A percentile compares a stretch with the other conserved stretches of the same genome.
phyloP scores from a whole-genome alignment of 1,140 invertebrate species.

The Mesaphorura yosii region DNA sequence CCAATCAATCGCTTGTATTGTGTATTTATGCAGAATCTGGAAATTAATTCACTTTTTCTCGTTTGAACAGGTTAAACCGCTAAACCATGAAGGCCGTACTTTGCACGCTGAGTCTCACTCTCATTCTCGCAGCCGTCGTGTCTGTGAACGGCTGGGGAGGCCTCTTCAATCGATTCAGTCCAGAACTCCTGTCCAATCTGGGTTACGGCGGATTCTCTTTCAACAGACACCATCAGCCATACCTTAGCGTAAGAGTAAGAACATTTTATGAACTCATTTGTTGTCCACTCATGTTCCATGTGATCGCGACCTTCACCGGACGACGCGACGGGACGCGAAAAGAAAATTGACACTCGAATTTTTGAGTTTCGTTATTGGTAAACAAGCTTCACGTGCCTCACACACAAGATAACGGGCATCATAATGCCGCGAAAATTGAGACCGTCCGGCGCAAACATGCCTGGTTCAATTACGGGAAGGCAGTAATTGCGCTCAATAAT shows the following conservation, averaged over 20 bases:
- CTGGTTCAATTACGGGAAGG: too few relatives aligned
- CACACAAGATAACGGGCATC: too few relatives aligned
- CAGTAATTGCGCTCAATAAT: too few relatives aligned
- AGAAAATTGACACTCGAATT: background rate
- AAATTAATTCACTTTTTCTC: too few relatives aligned
- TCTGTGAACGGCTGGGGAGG: conserved; percentile 35
- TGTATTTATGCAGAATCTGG: too few relatives aligned
- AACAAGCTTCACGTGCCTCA: too few relatives aligned
- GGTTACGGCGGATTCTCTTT: conserved; percentile 55
- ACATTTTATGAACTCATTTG: background rate
- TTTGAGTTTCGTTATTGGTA: background rate
- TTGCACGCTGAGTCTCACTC: background rate
- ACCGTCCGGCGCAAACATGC: too few relatives aligned
- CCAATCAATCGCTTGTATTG: too few relatives aligned
- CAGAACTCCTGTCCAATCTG: conserved; percentile 67
- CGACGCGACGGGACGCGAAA: background rate
- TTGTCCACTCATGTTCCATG: background rate
- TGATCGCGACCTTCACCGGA: background rate
- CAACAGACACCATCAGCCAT: conserved; percentile 40
- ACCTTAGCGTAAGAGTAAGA: conserved; percentile 44
- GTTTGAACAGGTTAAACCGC: too few relatives aligned
- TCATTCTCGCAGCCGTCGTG: background rate
- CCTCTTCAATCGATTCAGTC: conserved; percentile 70
- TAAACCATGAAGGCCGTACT: background rate
- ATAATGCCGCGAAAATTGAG: too few relatives aligned